These are phyloP conservation scores for Drosophila auraria DNA, from an alignment of 1,140 invertebrate species.

Conservation along the genomic window DNA sequence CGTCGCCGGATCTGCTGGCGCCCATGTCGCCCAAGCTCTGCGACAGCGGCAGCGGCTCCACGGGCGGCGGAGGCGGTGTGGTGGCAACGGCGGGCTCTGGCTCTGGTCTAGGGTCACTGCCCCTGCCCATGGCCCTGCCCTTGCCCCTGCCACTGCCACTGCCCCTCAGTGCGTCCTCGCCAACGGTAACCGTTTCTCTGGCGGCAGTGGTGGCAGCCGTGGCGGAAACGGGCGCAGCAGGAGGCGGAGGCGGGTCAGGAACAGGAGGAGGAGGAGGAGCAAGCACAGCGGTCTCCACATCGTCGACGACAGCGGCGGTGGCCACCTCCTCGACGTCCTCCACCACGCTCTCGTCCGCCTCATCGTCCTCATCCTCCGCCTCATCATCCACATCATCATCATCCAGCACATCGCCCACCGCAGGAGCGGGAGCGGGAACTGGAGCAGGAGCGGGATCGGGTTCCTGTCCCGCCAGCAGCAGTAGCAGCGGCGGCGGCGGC, in stretches of 20 bases:
- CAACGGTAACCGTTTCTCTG: slow-evolving; percentile 46
- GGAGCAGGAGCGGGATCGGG: slow-evolving; percentile 19
- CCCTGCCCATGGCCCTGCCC: slow-evolving; percentile 53
- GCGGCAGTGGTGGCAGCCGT: slow-evolving; percentile 52
- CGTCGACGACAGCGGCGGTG: slow-evolving; percentile 37
- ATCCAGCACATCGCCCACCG: slow-evolving; percentile 30
- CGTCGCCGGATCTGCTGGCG: slow-evolving; percentile 93
- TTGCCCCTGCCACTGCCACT: slow-evolving; percentile 40
- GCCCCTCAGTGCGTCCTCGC: slow-evolving; percentile 31
- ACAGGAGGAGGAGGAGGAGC: slow-evolving; percentile 17
- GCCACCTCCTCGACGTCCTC: slow-evolving; percentile 53
- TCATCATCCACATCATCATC: slow-evolving; percentile 12
- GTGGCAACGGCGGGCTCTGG: slow-evolving; percentile 53
- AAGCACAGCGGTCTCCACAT: slow-evolving; percentile 40
- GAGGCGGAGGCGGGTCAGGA: not conserved
- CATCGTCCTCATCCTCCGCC: slow-evolving; percentile 25
- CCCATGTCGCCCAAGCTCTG: slow-evolving; percentile 90
- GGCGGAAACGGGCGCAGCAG: slow-evolving; percentile 25
- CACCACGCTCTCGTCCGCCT: slow-evolving; percentile 41
- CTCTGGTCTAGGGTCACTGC: slow-evolving; percentile 43
- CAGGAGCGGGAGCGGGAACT: slow-evolving; percentile 30
- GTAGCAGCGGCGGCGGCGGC: slow-evolving; percentile 55
- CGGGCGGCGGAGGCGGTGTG: slow-evolving; percentile 75
- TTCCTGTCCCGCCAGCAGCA: slow-evolving; percentile 55
- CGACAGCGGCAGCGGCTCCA: slow-evolving; percentile 85